These are phyloP conservation scores for Ips typographus DNA, from an alignment of 1,140 invertebrate species.

Conservation along the genomic window DNA sequence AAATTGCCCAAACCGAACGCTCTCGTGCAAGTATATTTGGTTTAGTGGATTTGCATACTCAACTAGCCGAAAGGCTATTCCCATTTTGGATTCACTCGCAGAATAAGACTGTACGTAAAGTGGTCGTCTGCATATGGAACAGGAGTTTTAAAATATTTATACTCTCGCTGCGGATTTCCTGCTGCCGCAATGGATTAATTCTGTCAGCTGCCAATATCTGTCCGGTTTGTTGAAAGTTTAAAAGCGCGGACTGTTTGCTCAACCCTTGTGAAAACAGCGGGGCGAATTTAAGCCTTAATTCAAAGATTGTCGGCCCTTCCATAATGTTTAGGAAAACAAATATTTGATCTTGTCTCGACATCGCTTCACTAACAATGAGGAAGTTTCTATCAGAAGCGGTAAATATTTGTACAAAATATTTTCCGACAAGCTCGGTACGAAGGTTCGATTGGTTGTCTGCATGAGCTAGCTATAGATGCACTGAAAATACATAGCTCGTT, in stretches of 20 bases:
- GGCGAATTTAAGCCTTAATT: slow-evolving; percentile 5
- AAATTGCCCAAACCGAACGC: slow-evolving; percentile 20
- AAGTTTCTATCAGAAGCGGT: slow-evolving; percentile 1
- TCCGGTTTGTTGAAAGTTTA: neutral
- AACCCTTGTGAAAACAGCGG: neutral
- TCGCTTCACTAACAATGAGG: slow-evolving; percentile 5
- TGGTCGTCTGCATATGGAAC: neutral
- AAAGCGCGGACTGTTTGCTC: neutral
- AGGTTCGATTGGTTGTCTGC: neutral
- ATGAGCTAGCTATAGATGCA: too few species aligned
- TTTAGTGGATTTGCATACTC: slow-evolving; percentile 23
- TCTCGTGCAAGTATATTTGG: slow-evolving; percentile 17
- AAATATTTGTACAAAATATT: slow-evolving; percentile 5
- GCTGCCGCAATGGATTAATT: too few species aligned
- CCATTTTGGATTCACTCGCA: slow-evolving; percentile 6
- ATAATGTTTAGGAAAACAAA: slow-evolving; percentile 6
- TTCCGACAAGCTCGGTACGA: neutral
- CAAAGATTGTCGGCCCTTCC: slow-evolving; percentile 7
- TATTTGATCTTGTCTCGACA: slow-evolving; percentile 4
- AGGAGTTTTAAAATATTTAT: too few species aligned
- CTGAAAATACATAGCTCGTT: too few species aligned
- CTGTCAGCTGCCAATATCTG: too few species aligned
- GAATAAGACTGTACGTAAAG: slow-evolving; percentile 11
- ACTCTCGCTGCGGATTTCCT: too few species aligned
- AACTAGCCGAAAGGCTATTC: slow-evolving; percentile 13